Evolutionary conservation across 2,888 invertebrate genomes (phyloP).

Genomic region (Acanthosepion lycidas): DNA sequence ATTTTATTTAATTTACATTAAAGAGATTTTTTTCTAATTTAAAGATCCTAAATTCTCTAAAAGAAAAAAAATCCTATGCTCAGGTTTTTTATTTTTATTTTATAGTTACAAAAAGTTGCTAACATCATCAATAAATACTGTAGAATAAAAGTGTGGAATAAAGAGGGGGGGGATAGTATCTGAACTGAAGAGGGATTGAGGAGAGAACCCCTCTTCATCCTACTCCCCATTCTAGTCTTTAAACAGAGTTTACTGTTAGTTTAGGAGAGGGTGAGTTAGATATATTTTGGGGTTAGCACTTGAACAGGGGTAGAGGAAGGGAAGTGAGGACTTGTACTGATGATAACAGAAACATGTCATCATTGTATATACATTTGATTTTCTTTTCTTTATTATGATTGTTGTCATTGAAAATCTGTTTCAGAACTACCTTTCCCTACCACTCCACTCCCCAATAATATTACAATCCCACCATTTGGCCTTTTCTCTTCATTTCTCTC

Average conservation of each 20-base stretch:
- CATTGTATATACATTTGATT: not conserved
- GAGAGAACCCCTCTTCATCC: too few species aligned
- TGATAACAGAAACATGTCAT: not conserved
- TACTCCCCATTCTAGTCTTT: not conserved
- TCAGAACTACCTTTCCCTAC: not conserved
- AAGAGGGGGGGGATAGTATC: too few species aligned
- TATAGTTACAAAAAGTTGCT: too few species aligned
- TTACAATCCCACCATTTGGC: not conserved
- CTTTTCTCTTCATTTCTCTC: not conserved
- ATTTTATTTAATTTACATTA: too few species aligned
- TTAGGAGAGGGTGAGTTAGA: not conserved
- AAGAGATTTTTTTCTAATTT: too few species aligned
- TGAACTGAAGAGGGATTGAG: too few species aligned
- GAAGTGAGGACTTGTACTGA: constrained; percentile 4
- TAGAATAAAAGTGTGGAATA: too few species aligned
- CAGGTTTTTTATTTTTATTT: too few species aligned
- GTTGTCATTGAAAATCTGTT: not conserved
- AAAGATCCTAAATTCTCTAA: too few species aligned
- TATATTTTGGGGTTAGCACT: not conserved
- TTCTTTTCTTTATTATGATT: not conserved
- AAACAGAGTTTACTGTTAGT: not conserved
- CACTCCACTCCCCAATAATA: not conserved
- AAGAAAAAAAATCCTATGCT: too few species aligned
- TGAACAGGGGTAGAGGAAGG: not conserved
- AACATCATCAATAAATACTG: too few species aligned